Conservation (phyloP, 2,888 invertebrate genomes). For the Drosophila colorata region DNA sequence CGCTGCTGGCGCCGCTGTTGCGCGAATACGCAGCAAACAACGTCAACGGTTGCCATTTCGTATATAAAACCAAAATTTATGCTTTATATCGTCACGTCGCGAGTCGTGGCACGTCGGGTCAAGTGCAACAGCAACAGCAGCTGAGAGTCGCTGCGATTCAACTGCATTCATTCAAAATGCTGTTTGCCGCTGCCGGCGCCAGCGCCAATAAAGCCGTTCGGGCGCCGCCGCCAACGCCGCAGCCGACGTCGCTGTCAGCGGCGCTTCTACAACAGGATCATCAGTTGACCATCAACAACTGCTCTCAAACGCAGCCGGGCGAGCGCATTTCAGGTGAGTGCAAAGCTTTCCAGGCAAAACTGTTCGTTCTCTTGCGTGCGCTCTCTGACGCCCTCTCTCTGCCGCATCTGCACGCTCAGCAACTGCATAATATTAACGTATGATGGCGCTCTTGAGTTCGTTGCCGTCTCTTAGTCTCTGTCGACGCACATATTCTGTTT, state of each 20-base stretch:
- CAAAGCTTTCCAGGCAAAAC: slow-evolving; percentile 27
- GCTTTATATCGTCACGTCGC: slow-evolving; percentile 77
- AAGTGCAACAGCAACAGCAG: slow-evolving; percentile 81
- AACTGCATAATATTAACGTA: slow-evolving; percentile 8
- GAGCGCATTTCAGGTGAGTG: slow-evolving; percentile 68
- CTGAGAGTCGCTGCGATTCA: slow-evolving; percentile 72
- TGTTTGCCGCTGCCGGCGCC: slow-evolving; percentile 77
- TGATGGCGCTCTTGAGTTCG: slow-evolving; percentile 46
- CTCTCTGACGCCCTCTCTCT: not conserved
- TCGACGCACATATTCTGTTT: slow-evolving; percentile 58
- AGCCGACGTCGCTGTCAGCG: slow-evolving; percentile 46
- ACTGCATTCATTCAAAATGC: slow-evolving; percentile 72
- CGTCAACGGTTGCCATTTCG: slow-evolving; percentile 76
- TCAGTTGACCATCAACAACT: slow-evolving; percentile 57
- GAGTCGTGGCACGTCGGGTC: slow-evolving; percentile 78
- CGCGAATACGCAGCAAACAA: slow-evolving; percentile 70
- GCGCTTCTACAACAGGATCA: slow-evolving; percentile 51
- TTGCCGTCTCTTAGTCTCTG: slow-evolving; percentile 45
- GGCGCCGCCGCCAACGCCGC: slow-evolving; percentile 37
- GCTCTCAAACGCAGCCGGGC: slow-evolving; percentile 47
- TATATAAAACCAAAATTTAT: slow-evolving; percentile 81
- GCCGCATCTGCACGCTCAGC: not conserved
- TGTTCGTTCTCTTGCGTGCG: slow-evolving; percentile 10
- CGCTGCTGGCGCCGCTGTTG: slow-evolving; percentile 57
- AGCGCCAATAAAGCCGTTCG: slow-evolving; percentile 54